These are phyloP conservation scores for Orussus abietinus DNA, from an alignment of 1,140 invertebrate species.

Conservation along the genomic window DNA sequence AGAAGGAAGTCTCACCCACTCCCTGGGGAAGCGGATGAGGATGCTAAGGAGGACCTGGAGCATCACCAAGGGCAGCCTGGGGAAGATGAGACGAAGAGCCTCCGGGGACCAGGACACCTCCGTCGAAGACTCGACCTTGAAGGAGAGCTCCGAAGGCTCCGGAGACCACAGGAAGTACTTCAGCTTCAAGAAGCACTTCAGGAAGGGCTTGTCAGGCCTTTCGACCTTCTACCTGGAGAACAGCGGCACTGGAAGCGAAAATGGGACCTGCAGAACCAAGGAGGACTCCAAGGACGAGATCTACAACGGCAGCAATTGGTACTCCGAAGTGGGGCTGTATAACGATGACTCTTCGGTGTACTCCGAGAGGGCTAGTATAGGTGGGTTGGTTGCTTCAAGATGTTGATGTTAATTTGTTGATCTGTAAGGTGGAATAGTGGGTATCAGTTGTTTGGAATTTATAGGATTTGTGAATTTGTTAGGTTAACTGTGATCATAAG, in stretches of 20 bases:
- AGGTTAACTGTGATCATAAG: too few species aligned
- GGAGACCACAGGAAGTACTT: constrained; percentile 35
- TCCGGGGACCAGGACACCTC: constrained; percentile 21
- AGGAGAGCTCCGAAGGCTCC: constrained; percentile 16
- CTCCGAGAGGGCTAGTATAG: too few species aligned
- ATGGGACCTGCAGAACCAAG: constrained; percentile 19
- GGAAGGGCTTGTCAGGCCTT: constrained; percentile 25
- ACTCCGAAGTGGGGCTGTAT: too few species aligned
- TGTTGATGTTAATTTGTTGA: too few species aligned
- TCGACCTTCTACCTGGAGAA: constrained; percentile 44
- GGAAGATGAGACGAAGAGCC: constrained; percentile 37
- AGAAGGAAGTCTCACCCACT: constrained; percentile 41
- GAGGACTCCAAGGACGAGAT: constrained; percentile 27
- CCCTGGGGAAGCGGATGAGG: constrained; percentile 39
- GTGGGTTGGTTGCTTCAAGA: too few species aligned
- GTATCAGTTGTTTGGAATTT: too few species aligned
- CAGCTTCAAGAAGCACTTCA: constrained; percentile 41
- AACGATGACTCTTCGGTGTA: too few species aligned
- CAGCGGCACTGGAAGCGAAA: constrained; percentile 7
- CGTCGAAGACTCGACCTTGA: constrained; percentile 6
- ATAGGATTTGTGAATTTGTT: too few species aligned
- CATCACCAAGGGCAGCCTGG: constrained; percentile 47
- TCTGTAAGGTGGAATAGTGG: too few species aligned
- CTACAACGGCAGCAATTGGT: constrained; percentile 33
- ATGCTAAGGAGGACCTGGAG: constrained; percentile 46